Evolutionary conservation across 2,797 vertebrate species (phyloP), one percentile per base, ranked within the genome.

Genomic region (Loriculus beryllinus): DNA sequence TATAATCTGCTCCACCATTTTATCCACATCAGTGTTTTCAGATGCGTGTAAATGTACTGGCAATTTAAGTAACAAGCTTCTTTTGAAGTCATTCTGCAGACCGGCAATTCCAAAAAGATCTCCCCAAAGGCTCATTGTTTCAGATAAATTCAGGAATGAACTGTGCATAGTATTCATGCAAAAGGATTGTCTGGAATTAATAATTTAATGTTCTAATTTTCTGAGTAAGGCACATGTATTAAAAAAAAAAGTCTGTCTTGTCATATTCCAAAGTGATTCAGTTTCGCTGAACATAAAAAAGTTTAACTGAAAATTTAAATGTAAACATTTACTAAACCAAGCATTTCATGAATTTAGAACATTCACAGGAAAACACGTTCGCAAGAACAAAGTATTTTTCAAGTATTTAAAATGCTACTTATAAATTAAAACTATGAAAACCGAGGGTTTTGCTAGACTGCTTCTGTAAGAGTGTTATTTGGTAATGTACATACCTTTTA

Each of bases 131-230:
- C 47, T 83, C 42, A 28, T 40, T 62, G 25, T 75, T 96, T 95
- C 88, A 84, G 78, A 88, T 76, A 84, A 79, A 92, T 79, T 90
- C 90, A 88, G 95, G 67, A 93, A 88, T 11, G 21, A 82, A 79
- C 33, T 2, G 18, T 65, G 67, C 63, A 76, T 79, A 90, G 90
- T 79, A 92, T 82, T 76, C 70, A 82, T 62, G 80, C 49, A 82
- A 69, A 83, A 82, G 18, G 22, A 79, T 12, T 86, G 59, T 29
- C 54, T 74, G n/a, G 42, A 88, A 92, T 92, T 76, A 96, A 90
- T 94, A 96, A 93, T 95, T 94, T 84, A 93, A 60, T 15, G 70
- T 51, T 84, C 67, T 84, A 14, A 65, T 84, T 93, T 94, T 88
- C 74, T 93, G 77, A 75, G 69, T 49, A 29, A 86, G 49, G 47